Percentiles rank a stretch among this genome's conserved stretches.
Evolutionary conservation across 2,888 invertebrate species (phyloP).

Genomic region (Melinaea marsaeus): DNA sequence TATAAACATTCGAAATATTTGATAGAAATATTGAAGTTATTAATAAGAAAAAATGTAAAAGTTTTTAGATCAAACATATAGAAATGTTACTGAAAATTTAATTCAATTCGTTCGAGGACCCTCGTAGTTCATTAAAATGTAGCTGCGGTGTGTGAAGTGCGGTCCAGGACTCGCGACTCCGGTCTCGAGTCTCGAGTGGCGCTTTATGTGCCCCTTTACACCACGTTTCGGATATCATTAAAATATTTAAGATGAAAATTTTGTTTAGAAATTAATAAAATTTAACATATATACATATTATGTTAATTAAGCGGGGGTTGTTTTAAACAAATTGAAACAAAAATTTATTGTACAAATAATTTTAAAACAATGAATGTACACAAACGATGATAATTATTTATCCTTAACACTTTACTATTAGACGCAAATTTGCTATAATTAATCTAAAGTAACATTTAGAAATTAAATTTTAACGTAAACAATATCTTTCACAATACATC

Average conservation of each 20-base stretch:
- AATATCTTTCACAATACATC: constrained; percentile 5
- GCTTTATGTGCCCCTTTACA: constrained; percentile 5
- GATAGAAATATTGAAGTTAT: background rate
- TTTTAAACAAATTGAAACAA: background rate
- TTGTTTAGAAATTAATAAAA: background rate
- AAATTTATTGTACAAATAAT: too few relatives aligned
- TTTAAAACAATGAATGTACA: too few relatives aligned
- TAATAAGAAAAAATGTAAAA: background rate
- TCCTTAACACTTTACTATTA: background rate
- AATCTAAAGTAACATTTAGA: background rate
- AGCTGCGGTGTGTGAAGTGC: constrained; percentile 28
- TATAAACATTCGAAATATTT: background rate
- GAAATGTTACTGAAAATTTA: constrained; percentile 3
- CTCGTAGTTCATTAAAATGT: constrained; percentile 30
- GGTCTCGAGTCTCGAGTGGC: constrained; percentile 21
- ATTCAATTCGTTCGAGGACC: constrained; percentile 18
- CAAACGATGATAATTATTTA: too few relatives aligned
- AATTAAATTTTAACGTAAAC: constrained; percentile 6
- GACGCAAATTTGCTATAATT: constrained; percentile 2
- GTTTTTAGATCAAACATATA: background rate
- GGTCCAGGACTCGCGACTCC: constrained; percentile 26
- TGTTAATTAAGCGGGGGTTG: background rate
- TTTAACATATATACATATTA: background rate
- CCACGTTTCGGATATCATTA: constrained; percentile 4
- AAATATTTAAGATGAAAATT: background rate